These are phyloP conservation scores for Drosophila flavopinicola DNA, from an alignment of 2,888 invertebrate genomes.

Conservation along the genomic window DNA sequence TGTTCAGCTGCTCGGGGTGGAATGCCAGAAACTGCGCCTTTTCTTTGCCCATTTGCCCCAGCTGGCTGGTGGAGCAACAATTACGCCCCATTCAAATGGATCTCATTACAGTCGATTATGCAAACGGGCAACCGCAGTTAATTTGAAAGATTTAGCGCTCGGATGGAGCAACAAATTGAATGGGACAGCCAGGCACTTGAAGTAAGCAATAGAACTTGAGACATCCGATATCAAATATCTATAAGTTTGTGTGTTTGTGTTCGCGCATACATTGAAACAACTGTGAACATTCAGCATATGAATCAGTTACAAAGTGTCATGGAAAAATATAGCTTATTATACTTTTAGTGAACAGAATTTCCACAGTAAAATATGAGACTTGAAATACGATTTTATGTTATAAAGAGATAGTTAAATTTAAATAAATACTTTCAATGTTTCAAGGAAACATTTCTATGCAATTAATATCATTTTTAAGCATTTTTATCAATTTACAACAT, in stretches of 20 bases:
- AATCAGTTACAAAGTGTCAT: no score
- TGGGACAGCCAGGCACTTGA: not conserved
- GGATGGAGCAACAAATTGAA: conserved; percentile 13
- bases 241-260: not conserved
- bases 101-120: conserved; percentile 21
- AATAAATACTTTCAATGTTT: no score
- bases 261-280: not conserved
- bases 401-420: no score
- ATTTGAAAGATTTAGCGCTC: conserved; percentile 18
- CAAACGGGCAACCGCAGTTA: conserved; percentile 10
- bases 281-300: no score
- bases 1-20: not conserved
- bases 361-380: no score
- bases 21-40: conserved; percentile 18
- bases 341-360: no score
- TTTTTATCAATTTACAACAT: no score
- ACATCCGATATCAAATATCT: not conserved
- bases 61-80: not conserved
- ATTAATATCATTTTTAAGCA: no score
- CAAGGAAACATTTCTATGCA: no score
- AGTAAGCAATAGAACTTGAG: not conserved
- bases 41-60: not conserved
- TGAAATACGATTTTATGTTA: no score
- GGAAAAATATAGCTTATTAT: no score
- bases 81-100: conserved; percentile 10